Conservation (phyloP, 2,797 vertebrate species). For the Eremophila alpestris region DNA sequence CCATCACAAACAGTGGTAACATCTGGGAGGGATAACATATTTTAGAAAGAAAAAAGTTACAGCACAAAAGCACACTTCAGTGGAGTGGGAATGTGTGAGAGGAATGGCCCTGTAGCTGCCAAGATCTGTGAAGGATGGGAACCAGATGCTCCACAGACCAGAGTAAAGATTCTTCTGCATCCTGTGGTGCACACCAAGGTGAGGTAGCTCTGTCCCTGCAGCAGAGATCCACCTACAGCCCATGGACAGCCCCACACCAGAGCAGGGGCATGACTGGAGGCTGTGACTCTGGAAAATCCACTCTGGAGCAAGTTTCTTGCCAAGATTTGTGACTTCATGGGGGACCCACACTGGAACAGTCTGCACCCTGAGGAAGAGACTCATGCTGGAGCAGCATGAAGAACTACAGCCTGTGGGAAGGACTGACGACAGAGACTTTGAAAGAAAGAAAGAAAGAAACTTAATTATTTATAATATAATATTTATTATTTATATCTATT, state of each 20-base stretch:
- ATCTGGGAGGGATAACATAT: background rate
- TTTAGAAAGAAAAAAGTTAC: background rate
- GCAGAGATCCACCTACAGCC: background rate
- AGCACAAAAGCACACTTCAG: background rate
- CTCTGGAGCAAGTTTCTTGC: background rate
- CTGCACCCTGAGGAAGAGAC: fast-evolving
- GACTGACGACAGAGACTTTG: background rate
- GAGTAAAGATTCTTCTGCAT: background rate
- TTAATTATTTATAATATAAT: too few species aligned
- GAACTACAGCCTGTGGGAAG: background rate
- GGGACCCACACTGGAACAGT: background rate
- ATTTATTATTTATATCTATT: too few species aligned
- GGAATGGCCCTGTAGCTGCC: background rate
- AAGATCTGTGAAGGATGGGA: background rate
- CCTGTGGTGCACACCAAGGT: background rate
- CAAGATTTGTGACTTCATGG: too few species aligned
- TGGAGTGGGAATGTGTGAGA: background rate
- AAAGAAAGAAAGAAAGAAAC: too few species aligned
- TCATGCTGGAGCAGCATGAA: fast-evolving
- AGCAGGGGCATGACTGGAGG: background rate
- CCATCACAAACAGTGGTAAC: background rate
- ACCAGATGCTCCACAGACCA: background rate
- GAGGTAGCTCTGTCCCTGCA: background rate
- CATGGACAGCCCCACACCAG: too few species aligned
- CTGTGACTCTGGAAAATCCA: background rate